Conservation (phyloP, 2,113 vertebrate species). For the Ictidomys tridecemlineatus region DNA sequence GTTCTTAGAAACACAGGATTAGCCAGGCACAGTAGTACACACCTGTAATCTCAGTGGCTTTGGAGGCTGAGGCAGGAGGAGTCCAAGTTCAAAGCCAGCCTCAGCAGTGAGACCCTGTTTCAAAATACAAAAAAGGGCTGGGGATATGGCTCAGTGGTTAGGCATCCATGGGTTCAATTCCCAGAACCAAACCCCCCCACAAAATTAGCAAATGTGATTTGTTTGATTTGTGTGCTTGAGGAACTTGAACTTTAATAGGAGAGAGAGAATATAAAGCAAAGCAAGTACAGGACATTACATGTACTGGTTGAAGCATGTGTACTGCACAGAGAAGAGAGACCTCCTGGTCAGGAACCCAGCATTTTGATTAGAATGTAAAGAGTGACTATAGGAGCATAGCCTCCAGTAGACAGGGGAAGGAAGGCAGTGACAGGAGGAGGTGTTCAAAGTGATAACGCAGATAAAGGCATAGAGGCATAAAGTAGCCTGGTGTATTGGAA, state of each 20-base stretch:
- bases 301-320: neutral
- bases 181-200: neutral
- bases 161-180: too few relatives aligned
- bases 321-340: neutral
- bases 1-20: constrained; percentile 33
- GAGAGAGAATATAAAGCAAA: constrained; percentile 18
- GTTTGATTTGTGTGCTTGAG: constrained; percentile 28
- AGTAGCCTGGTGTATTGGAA: neutral
- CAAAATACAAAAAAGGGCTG: too few relatives aligned
- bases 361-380: neutral
- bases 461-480: neutral
- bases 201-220: constrained; percentile 35
- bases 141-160: too few relatives aligned
- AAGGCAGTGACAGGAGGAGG: neutral
- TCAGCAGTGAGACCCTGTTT: too few relatives aligned
- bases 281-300: neutral
- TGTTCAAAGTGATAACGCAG: neutral
- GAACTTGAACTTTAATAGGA: neutral
- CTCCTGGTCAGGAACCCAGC: neutral
- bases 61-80: too few relatives aligned
- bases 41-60: too few relatives aligned
- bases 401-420: neutral
- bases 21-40: too few relatives aligned
- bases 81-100: too few relatives aligned
- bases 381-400: neutral